Conservation (phyloP, 2,797 vertebrate species). For the Aratinga solstitialis region DNA sequence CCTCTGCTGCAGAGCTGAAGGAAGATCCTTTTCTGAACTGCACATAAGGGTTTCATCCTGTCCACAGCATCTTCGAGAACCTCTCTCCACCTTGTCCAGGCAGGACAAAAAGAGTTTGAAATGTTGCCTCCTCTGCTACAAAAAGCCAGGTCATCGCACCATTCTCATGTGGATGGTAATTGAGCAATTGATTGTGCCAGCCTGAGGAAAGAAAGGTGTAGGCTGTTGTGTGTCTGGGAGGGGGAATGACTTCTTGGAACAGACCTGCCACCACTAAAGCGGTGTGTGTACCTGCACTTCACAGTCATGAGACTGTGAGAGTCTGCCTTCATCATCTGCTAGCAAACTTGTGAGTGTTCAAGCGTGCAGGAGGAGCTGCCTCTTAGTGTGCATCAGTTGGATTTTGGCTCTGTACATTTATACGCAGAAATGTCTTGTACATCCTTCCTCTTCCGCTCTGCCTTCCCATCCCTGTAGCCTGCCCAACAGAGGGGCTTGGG, state of each 20-base stretch:
- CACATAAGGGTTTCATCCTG: rapidly evolving
- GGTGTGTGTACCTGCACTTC: neutral
- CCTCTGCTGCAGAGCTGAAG: neutral
- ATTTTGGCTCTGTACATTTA: neutral
- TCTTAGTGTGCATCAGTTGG: neutral
- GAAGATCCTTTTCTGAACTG: neutral
- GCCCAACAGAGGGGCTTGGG: rapidly evolving
- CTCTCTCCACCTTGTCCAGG: neutral
- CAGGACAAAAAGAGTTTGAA: neutral
- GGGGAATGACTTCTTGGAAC: neutral
- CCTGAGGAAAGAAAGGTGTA: neutral
- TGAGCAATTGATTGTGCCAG: neutral
- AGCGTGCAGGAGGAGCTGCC: neutral
- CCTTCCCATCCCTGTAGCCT: rapidly evolving
- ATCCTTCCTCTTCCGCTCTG: neutral
- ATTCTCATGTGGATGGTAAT: neutral
- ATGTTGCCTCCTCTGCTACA: neutral
- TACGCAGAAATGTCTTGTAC: neutral
- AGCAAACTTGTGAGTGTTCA: rapidly evolving
- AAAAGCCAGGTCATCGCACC: neutral
- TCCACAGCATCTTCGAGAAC: neutral
- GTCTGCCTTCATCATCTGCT: neutral
- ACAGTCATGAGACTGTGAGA: rapidly evolving
- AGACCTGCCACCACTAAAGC: rapidly evolving
- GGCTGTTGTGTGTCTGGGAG: neutral